Evolutionary conservation across 1,140 invertebrate genomes (phyloP).

Genomic region (Papilio aristodemus): DNA sequence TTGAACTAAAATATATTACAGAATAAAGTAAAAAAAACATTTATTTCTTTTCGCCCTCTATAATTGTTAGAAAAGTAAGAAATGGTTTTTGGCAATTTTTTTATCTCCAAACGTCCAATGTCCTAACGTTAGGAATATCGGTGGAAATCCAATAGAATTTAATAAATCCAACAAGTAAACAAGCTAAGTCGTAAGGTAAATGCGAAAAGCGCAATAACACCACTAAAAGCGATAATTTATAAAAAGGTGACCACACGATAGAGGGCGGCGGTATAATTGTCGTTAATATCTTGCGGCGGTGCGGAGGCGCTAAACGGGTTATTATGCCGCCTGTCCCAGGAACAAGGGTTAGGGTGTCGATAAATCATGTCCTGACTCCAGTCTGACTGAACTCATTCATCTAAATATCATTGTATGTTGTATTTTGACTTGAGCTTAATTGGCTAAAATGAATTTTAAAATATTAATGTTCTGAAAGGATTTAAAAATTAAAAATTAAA

Average conservation of each 20-base stretch:
- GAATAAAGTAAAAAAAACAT: too few relatives aligned
- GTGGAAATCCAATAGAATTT: slow-evolving; percentile 26
- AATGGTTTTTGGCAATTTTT: too few relatives aligned
- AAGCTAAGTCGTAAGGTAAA: slow-evolving; percentile 3
- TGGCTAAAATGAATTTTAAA: too few relatives aligned
- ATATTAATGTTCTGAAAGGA: too few relatives aligned
- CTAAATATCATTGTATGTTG: background rate
- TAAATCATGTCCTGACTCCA: slow-evolving; percentile 40
- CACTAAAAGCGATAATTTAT: slow-evolving; percentile 37
- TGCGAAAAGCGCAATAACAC: slow-evolving; percentile 20
- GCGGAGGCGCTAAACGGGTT: slow-evolving; percentile 56
- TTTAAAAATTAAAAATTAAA: too few relatives aligned
- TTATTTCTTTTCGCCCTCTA: too few relatives aligned
- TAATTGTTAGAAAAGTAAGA: too few relatives aligned
- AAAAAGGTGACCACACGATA: slow-evolving; percentile 44
- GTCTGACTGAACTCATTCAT: background rate
- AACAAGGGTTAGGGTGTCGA: slow-evolving; percentile 47
- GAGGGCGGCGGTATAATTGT: slow-evolving; percentile 53
- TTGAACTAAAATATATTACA: too few relatives aligned
- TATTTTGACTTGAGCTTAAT: background rate
- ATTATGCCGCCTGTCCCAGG: slow-evolving; percentile 51
- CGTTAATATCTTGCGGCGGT: slow-evolving; percentile 54
- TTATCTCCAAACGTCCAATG: background rate
- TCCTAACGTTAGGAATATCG: too few relatives aligned
- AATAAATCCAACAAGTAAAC: background rate